These are phyloP conservation scores for Plutella xylostella DNA, from an alignment of 2,888 invertebrate genomes.

Conservation along the genomic window DNA sequence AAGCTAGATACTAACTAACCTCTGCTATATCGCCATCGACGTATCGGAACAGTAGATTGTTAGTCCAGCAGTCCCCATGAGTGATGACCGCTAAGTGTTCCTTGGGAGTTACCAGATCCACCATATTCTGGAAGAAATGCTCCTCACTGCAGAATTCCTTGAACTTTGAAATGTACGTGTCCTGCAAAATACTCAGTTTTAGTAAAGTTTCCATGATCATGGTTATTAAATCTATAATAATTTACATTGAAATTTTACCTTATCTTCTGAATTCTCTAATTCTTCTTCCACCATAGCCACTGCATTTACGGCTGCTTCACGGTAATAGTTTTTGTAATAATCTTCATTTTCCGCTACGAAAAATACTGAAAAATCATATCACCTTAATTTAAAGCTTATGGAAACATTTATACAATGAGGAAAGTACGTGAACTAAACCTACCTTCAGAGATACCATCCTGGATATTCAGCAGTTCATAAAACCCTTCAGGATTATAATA, in stretches of 20 bases:
- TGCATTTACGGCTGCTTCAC: constrained; percentile 73
- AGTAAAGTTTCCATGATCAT: background rate
- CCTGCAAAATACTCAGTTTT: constrained; percentile 20
- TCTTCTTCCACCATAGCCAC: constrained; percentile 72
- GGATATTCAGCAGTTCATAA: constrained; percentile 54
- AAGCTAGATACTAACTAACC: too few relatives aligned
- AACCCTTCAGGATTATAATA: constrained; percentile 68
- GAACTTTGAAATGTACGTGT: constrained; percentile 70
- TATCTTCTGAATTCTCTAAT: constrained; percentile 17
- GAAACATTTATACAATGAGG: background rate
- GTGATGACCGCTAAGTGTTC: constrained; percentile 77
- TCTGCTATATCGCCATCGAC: constrained; percentile 64
- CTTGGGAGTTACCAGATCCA: constrained; percentile 70
- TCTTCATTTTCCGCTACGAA: constrained; percentile 75
- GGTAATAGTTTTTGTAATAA: constrained; percentile 78
- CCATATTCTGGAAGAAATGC: constrained; percentile 76
- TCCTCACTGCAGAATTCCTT: constrained; percentile 72
- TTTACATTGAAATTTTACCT: background rate
- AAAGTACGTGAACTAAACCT: constrained; percentile 2
- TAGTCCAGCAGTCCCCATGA: constrained; percentile 83
- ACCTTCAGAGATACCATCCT: constrained; percentile 63
- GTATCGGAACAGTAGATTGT: constrained; percentile 76
- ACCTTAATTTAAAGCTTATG: too few relatives aligned
- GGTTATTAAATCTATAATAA: too few relatives aligned
- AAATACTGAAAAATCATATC: constrained; percentile 47